These are phyloP conservation scores for Hydrocynus forskahlii DNA, from an alignment of 2,797 vertebrate genomes.

Conservation along the genomic window DNA sequence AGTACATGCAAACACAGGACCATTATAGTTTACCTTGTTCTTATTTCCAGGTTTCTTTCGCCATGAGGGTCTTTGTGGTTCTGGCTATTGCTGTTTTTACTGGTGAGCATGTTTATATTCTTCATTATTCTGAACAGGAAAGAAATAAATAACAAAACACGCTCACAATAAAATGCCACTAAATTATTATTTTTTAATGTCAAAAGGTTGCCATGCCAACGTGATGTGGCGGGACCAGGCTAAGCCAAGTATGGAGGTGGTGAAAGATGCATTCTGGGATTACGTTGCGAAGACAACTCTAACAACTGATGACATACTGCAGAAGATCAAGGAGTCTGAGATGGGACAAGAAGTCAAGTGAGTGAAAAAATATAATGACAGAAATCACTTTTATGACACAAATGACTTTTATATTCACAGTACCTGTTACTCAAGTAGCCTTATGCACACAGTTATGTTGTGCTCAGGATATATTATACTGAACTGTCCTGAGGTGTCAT, in stretches of 20 bases:
- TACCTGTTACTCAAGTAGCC: too few species aligned
- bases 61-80: slow-evolving; percentile 73
- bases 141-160: neutral
- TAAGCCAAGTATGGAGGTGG: slow-evolving; percentile 65
- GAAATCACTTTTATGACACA: neutral
- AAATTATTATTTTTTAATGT: neutral
- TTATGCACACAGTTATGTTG: too few species aligned
- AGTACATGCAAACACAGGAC: neutral
- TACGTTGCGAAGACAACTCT: slow-evolving; percentile 70
- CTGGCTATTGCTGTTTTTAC: slow-evolving; percentile 64
- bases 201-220: slow-evolving; percentile 68
- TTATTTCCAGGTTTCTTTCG: slow-evolving; percentile 38
- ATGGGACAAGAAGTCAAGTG: slow-evolving; percentile 76
- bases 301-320: slow-evolving; percentile 65
- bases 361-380: slow-evolving; percentile 46
- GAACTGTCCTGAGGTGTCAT: too few species aligned
- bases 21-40: neutral
- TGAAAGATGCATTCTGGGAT: slow-evolving; percentile 78
- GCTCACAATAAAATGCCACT: neutral
- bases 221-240: slow-evolving; percentile 52
- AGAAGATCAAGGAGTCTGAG: slow-evolving; percentile 69
- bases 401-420: too few species aligned
- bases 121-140: neutral
- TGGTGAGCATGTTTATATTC: slow-evolving; percentile 63
- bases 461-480: neutral